These are phyloP conservation scores for Aricia artaxerxes DNA, from an alignment of 2,888 invertebrate species.

Conservation along the genomic window DNA sequence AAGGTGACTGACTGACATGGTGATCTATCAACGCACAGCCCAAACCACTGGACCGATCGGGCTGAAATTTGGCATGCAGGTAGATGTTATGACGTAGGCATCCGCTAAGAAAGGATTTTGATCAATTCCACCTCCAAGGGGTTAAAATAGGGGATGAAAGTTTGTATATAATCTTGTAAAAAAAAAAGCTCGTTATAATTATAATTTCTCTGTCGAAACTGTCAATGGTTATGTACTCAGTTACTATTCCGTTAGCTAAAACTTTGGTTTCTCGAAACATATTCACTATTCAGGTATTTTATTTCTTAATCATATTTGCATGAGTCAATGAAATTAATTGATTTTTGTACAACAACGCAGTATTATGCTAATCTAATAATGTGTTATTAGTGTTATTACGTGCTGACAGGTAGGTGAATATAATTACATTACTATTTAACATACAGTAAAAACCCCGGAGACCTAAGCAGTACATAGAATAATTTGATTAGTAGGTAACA, in stretches of 20 bases:
- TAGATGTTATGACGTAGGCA: no score
- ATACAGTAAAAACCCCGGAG: conserved; percentile 4
- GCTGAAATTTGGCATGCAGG: no score
- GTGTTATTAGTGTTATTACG: conserved; percentile 17
- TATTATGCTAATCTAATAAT: conserved; percentile 7
- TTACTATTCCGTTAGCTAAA: neutral
- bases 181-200: no score
- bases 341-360: neutral
- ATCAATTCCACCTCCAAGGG: no score
- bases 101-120: no score
- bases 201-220: neutral
- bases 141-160: no score
- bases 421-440: conserved; percentile 8
- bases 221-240: neutral
- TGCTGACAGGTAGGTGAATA: conserved; percentile 16
- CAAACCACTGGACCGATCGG: no score
- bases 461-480: neutral
- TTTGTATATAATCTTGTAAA: no score
- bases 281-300: neutral
- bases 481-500: neutral
- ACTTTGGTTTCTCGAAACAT: neutral
- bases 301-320: neutral
- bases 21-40: no score
- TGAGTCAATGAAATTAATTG: neutral
- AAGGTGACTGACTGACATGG: no score